These are phyloP conservation scores for Falco naumanni DNA, from an alignment of 2,797 vertebrate species.

Conservation along the genomic window DNA sequence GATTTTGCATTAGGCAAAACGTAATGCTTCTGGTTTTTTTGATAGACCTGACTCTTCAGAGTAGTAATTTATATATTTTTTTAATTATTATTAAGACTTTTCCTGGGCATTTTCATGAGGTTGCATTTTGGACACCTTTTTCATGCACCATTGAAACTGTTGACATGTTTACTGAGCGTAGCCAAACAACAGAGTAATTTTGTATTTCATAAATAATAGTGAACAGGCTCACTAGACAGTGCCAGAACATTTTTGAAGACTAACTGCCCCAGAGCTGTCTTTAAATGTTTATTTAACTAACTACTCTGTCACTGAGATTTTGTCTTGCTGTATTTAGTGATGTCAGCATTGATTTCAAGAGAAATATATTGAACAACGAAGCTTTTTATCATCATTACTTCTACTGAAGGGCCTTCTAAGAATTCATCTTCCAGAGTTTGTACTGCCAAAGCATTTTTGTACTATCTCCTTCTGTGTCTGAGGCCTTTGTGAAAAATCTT, in stretches of 20 bases:
- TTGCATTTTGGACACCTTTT: neutral
- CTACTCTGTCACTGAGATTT: neutral
- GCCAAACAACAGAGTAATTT: neutral
- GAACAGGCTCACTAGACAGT: neutral
- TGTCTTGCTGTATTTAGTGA: neutral
- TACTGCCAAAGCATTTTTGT: neutral
- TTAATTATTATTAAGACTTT: neutral
- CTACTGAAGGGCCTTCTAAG: neutral
- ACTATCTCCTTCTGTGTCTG: neutral
- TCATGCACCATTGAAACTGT: neutral
- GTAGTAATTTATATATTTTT: neutral
- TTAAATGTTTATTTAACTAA: neutral
- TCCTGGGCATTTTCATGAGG: neutral
- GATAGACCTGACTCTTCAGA: neutral
- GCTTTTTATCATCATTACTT: neutral
- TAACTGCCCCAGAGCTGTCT: neutral
- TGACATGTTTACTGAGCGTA: neutral
- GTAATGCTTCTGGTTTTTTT: neutral
- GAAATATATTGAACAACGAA: neutral
- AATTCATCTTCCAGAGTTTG: neutral
- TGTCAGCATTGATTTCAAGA: neutral
- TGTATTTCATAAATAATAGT: neutral
- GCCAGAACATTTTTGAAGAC: neutral
- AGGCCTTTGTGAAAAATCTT: neutral
- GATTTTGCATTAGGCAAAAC: neutral